Base-by-base conservation (phyloP, 2,797 vertebrate genomes). In the Chromis chromis region DNA sequence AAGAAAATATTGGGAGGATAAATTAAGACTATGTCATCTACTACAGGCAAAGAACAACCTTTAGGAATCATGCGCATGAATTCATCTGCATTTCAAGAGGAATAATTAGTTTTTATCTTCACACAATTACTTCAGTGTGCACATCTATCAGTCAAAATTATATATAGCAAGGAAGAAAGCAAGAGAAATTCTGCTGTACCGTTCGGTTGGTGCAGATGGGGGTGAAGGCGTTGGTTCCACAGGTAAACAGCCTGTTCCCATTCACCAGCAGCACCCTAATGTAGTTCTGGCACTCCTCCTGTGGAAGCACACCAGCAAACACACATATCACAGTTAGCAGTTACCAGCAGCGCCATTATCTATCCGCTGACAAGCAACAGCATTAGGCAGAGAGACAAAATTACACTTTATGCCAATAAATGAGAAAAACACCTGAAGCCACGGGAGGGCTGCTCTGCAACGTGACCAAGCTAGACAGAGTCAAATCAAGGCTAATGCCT, bases 231-330 rank as follows among this genome's bases (percentile, higher is more conserved):
- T 99, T 98, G 79, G 98, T 99, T 85, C 98, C 98, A 54, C 98
- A 99, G 74, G 97, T 96, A 68, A 99, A 98, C 74, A 99, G 92
- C 67, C 96, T 93, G 91, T 97, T 95, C 2, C 97, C 96, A 13
- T 96, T 97, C 85, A 99, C 96, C 78, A 99, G 93, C 46, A 99
- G 96, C 50, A 99, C 98, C 71, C 98, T 95, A 84, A 99, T 96
- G 78, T 99, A 99, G 94, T 99, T 99, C 94, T 99, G 98, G 89
- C 98, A 99, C 88, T 99, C 97, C 79, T 98, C 98, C 98, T 99
- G 93, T 10, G 21, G 83, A 90, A 80, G 85, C 59, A 84, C 78
- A 85, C 19, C 70, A 56, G 49, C 24, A 73, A 84, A 82, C 71
- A 86, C 75, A 88, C 78, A 82, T 46, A 78, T 71, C 74, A 40